These are phyloP conservation scores for Pristionchus fissidentatus DNA, from an alignment of 2,888 invertebrate genomes.

Conservation along the genomic window DNA sequence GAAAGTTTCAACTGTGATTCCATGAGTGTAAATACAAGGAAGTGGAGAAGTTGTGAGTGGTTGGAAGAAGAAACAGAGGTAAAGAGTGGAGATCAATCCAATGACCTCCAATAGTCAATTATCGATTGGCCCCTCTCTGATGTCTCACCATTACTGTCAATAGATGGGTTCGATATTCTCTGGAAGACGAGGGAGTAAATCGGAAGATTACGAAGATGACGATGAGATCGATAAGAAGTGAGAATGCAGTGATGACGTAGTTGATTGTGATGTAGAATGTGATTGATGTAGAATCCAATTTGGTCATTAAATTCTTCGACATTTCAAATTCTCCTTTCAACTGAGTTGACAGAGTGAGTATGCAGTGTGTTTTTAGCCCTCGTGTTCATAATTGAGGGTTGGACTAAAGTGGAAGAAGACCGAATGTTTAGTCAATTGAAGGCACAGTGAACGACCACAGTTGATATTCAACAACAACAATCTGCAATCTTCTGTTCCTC, in stretches of 20 bases:
- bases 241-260: background rate
- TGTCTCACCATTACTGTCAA: background rate
- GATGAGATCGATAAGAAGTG: background rate
- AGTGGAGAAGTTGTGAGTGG: background rate
- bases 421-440: background rate
- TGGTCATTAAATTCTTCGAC: background rate
- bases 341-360: no score
- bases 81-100: background rate
- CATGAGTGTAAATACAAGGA: background rate
- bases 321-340: background rate
- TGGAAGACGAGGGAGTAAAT: background rate
- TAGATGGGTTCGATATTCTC: background rate
- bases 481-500: constrained; percentile 55
- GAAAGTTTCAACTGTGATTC: background rate
- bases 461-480: constrained; percentile 56
- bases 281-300: background rate
- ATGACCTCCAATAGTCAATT: background rate
- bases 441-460: background rate
- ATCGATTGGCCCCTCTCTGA: background rate
- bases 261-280: background rate
- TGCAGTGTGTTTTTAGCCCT: no score
- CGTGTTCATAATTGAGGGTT: background rate
- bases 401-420: background rate
- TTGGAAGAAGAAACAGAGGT: constrained; percentile 1
- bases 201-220: background rate